Evolutionary conservation across 2,113 vertebrate genomes (phyloP).

Genomic region (Oryzias curvinotus): DNA sequence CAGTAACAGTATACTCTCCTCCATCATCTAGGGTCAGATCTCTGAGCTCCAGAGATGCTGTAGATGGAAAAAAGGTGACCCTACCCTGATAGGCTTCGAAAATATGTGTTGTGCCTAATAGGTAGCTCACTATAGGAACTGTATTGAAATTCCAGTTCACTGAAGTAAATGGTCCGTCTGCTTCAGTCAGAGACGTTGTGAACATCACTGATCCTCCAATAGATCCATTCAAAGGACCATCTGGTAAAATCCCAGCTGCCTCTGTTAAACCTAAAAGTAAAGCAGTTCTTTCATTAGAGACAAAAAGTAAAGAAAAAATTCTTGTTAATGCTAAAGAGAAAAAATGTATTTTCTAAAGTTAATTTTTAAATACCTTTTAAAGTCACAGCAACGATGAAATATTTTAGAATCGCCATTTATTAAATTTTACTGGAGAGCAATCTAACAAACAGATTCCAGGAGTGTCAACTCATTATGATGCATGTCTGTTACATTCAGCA

Average conservation of each 20-base stretch:
- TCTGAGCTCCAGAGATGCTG: slow-evolving; percentile 57
- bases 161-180: rapidly evolving
- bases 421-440: background rate
- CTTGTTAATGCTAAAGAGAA: no score
- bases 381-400: background rate
- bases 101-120: no score
- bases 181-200: slow-evolving; percentile 10
- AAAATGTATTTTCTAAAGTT: background rate
- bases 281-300: no score
- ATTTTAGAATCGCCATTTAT: background rate
- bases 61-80: slow-evolving; percentile 9
- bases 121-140: no score
- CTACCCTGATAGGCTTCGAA: slow-evolving; percentile 20
- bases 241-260: slow-evolving; percentile 37
- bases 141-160: background rate
- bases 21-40: slow-evolving; percentile 29
- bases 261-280: slow-evolving; percentile 35
- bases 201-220: slow-evolving; percentile 33
- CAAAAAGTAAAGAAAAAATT: no score
- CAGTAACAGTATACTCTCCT: background rate
- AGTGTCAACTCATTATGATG: background rate
- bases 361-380: background rate
- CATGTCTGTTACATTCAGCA: background rate
- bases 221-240: slow-evolving; percentile 11
- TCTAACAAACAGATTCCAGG: background rate